phyloP scores from a whole-genome alignment of 1,140 invertebrate genomes.

The Meteorus sp. region DNA sequence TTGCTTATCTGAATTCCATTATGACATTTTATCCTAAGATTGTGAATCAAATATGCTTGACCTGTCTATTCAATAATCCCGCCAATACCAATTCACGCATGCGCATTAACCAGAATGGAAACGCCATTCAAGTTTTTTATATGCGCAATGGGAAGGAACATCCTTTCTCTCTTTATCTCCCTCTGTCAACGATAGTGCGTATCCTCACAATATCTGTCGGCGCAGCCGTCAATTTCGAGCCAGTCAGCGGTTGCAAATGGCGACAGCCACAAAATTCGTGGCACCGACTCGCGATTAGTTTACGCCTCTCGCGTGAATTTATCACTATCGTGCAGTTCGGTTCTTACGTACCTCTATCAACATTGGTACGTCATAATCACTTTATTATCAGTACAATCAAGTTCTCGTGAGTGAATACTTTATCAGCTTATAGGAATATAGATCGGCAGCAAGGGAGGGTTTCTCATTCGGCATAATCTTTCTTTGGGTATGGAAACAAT shows the following conservation, averaged over 20 bases:
- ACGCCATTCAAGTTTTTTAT: neutral
- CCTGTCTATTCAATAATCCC: too few relatives aligned
- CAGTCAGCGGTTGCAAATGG: conserved; percentile 57
- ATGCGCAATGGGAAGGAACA: neutral
- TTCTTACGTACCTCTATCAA: conserved; percentile 33
- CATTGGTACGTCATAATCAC: conserved; percentile 40
- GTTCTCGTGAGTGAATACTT: too few relatives aligned
- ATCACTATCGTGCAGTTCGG: conserved; percentile 38
- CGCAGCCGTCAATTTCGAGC: conserved; percentile 24
- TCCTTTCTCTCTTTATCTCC: too few relatives aligned
- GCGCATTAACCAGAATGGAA: neutral
- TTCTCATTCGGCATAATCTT: too few relatives aligned
- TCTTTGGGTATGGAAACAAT: too few relatives aligned
- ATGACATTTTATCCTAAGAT: too few relatives aligned
- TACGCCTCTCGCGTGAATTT: conserved; percentile 39
- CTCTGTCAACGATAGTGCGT: conserved; percentile 1
- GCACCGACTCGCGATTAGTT: conserved; percentile 49
- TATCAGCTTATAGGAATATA: too few relatives aligned
- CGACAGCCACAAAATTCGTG: conserved; percentile 51
- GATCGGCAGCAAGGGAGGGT: neutral
- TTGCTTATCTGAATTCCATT: too few relatives aligned
- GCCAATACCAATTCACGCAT: too few relatives aligned
- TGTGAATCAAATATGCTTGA: too few relatives aligned
- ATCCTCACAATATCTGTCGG: neutral
- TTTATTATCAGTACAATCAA: neutral